Conservation (phyloP, 2,888 invertebrate genomes). For the Campoplex capitator region DNA sequence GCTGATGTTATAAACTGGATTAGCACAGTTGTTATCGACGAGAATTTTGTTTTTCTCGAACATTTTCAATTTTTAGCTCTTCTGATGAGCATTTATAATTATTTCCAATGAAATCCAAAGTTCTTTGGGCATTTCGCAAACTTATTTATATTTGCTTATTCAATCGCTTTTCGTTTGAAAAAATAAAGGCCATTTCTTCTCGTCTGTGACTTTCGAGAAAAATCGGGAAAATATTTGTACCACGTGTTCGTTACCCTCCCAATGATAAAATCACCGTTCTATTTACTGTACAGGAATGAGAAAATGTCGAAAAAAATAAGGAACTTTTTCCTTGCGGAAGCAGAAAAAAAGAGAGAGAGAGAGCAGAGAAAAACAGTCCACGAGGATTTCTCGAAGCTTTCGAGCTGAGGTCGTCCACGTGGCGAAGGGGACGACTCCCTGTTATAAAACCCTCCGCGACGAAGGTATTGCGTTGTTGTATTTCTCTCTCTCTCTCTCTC, state of each 20-base stretch:
- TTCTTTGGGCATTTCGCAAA: not conserved
- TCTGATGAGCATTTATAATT: too few relatives aligned
- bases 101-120: too few relatives aligned
- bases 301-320: slow-evolving; percentile 11
- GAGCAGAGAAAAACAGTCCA: not conserved
- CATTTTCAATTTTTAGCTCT: not conserved
- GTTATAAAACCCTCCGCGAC: slow-evolving; percentile 22
- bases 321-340: slow-evolving; percentile 40
- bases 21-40: too few relatives aligned
- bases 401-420: slow-evolving; percentile 64
- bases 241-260: not conserved
- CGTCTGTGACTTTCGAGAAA: not conserved
- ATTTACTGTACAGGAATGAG: not conserved
- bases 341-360: not conserved
- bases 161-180: not conserved
- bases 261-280: slow-evolving; percentile 3
- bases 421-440: slow-evolving; percentile 52
- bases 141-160: not conserved
- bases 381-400: slow-evolving; percentile 29
- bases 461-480: slow-evolving; percentile 29
- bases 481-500: slow-evolving; percentile 14
- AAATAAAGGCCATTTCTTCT: not conserved
- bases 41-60: too few relatives aligned
- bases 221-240: not conserved
- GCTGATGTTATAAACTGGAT: too few relatives aligned